Evolutionary conservation across 2,113 vertebrate species (phyloP).

Genomic region (Trichomycterus rosablanca): DNA sequence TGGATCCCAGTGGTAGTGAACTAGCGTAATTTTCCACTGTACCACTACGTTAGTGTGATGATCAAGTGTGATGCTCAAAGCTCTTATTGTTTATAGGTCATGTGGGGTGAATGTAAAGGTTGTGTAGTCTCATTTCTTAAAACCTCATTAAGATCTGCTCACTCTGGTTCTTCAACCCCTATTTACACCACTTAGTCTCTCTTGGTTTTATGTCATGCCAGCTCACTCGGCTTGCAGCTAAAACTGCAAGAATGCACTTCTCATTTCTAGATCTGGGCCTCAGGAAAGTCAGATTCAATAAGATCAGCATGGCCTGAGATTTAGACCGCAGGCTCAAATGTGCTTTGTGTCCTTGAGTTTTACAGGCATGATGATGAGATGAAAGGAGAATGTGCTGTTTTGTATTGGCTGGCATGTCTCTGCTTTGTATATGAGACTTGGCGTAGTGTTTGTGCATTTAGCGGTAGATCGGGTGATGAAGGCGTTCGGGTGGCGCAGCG

Average conservation of each 20-base stretch:
- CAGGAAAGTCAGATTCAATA: constrained; percentile 14
- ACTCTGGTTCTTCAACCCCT: constrained; percentile 14
- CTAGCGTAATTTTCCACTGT: too few relatives aligned
- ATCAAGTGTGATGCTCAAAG: too few relatives aligned
- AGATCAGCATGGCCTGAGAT: constrained; percentile 8
- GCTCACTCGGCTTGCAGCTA: constrained; percentile 3
- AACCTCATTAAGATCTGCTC: constrained; percentile 27
- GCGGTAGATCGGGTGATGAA: too few relatives aligned
- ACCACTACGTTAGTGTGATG: too few relatives aligned
- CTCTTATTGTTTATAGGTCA: too few relatives aligned
- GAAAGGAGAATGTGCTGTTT: too few relatives aligned
- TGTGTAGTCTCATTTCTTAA: too few relatives aligned
- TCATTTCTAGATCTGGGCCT: constrained; percentile 1
- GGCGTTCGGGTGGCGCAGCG: too few relatives aligned
- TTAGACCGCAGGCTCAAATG: not conserved
- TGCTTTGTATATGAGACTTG: too few relatives aligned
- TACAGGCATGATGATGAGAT: not conserved
- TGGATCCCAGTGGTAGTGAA: too few relatives aligned
- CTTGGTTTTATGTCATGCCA: constrained; percentile 4
- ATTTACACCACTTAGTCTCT: constrained; percentile 14
- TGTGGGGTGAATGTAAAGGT: too few relatives aligned
- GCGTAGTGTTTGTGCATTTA: too few relatives aligned
- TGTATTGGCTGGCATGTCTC: not conserved
- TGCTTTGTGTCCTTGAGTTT: constrained; percentile 11
- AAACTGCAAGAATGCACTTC: constrained; percentile 3